These are phyloP conservation scores for Phyllotis vaccarum DNA, from an alignment of 2,797 vertebrate species.

Conservation along the genomic window DNA sequence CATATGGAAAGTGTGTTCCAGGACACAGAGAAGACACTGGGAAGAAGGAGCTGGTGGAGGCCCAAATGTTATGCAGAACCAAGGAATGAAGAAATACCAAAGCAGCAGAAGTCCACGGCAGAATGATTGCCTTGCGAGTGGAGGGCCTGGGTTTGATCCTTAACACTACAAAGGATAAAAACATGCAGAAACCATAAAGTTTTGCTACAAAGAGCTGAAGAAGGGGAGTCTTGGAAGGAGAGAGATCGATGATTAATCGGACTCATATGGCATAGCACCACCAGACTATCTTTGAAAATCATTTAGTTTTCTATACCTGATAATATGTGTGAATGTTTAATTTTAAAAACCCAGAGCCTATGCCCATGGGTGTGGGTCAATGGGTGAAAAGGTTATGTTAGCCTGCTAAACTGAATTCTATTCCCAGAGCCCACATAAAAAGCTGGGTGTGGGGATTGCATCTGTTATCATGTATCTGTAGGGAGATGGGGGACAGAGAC, in stretches of 20 bases:
- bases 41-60: neutral
- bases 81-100: neutral
- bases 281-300: neutral
- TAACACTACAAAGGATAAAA: neutral
- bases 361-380: neutral
- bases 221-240: neutral
- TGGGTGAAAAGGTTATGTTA: neutral
- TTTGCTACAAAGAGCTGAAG: neutral
- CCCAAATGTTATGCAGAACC: neutral
- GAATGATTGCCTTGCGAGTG: neutral
- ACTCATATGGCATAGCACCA: neutral
- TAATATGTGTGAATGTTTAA: neutral
- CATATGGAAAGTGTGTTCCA: neutral
- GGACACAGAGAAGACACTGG: neutral
- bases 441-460: neutral
- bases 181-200: neutral
- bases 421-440: neutral
- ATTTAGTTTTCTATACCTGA: neutral
- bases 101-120: neutral
- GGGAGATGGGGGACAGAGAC: neutral
- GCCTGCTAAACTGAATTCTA: neutral
- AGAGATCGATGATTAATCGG: neutral
- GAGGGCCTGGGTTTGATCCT: neutral
- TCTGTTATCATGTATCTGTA: neutral
- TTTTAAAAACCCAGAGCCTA: neutral